Base-by-base conservation (phyloP, 1,140 invertebrate genomes). In the Proctacanthus coquilletti region DNA sequence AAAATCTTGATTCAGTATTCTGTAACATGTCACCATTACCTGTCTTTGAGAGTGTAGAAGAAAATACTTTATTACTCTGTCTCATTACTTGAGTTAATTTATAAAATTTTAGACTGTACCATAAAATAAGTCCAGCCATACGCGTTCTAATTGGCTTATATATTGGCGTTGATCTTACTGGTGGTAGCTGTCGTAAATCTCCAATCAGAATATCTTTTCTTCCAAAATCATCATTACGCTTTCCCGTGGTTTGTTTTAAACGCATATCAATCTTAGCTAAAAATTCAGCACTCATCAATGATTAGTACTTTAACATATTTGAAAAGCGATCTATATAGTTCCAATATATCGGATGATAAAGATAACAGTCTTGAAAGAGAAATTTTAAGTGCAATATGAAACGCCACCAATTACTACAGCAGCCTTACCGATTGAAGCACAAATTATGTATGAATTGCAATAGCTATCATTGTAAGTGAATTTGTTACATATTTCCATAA, bases 391-490 rank as follows among this genome's bases (percentile, higher is more conserved):
- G 46, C 42, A 29, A 49, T 47, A 42, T 56, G 47, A 21, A 51
- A 39, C 17, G 51, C 47, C 51, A 40, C 41, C 37, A 18, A 56
- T 49, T 3, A 47, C 48, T 8, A 53, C 45, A 33, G 53, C 51
- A 23, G 53, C 51, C 44, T 56, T 52, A 3, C 48, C 53, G 10
- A 50, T 56, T 11, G 49, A 48, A 32, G 53, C 53, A 41, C 51
- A 51, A n/a, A 46, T 34, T 13, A 52, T 42, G 29, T 45, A 51
- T 10, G 49, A 36, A 39, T 52, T 48, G 21, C 38, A 31, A 20
- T 29, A 39, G 4, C 27, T 30, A 18, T 39, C 38, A 3, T 5
- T 39, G 29, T 39, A n/a, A 9, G 27, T 5, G 19, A 18, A 39
- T 18, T 44, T 38, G 36, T 49, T 46, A 35, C 32, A 44, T 21